Percentiles rank a stretch among this genome's conserved stretches.
Conservation (phyloP, 2,888 invertebrate genomes). For the Apodemia zela region DNA sequence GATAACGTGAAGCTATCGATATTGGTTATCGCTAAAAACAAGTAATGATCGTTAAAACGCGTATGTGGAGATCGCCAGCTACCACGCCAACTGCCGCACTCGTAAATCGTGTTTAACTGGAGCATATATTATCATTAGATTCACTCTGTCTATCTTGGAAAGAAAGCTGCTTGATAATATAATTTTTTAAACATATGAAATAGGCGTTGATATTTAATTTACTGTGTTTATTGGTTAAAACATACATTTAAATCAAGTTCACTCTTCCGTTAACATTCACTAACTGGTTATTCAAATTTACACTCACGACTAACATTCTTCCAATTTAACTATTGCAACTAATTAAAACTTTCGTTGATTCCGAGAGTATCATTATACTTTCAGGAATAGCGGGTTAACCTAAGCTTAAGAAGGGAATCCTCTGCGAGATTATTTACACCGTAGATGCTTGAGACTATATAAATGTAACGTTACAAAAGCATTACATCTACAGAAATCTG, state of each 20-base stretch:
- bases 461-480: too few relatives aligned
- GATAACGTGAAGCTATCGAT: too few relatives aligned
- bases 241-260: not conserved
- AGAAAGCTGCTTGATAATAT: too few relatives aligned
- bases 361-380: constrained; percentile 73
- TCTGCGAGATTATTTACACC: not conserved
- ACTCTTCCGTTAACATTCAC: constrained; percentile 17
- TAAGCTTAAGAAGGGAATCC: constrained; percentile 28
- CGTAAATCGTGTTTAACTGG: too few relatives aligned
- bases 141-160: too few relatives aligned
- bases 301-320: constrained; percentile 34
- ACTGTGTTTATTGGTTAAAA: not conserved
- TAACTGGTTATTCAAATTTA: constrained; percentile 14
- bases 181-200: too few relatives aligned
- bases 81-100: too few relatives aligned
- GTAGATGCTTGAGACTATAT: not conserved
- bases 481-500: too few relatives aligned
- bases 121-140: too few relatives aligned
- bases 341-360: constrained; percentile 77
- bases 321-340: constrained; percentile 72
- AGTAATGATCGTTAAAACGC: too few relatives aligned
- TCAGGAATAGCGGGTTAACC: constrained; percentile 52
- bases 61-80: too few relatives aligned
- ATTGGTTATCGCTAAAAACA: too few relatives aligned
- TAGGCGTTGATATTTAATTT: not conserved